phyloP scores from a whole-genome alignment of 2,797 vertebrate species.

The Rhyacichthys aspro region DNA sequence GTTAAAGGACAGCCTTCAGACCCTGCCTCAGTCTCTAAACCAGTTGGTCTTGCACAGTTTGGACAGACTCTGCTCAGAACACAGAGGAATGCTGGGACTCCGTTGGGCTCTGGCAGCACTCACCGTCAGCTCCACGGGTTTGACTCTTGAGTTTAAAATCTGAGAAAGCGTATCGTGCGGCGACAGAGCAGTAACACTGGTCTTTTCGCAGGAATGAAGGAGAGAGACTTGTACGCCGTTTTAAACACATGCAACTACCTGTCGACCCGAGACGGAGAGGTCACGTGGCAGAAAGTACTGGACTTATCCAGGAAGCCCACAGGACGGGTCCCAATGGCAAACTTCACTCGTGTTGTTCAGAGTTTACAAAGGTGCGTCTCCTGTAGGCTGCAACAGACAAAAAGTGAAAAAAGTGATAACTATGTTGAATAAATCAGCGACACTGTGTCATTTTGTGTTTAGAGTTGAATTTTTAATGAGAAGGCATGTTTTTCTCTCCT shows the following conservation, averaged over 20 bases:
- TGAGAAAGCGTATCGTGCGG: too few species aligned
- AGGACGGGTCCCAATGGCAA: conserved; percentile 80
- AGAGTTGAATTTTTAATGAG: neutral
- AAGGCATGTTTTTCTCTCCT: too few species aligned
- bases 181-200: too few species aligned
- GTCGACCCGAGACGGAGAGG: conserved; percentile 25
- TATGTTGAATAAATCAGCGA: too few species aligned
- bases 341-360: conserved; percentile 79
- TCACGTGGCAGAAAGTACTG: conserved; percentile 77
- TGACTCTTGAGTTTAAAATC: neutral
- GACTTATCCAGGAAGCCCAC: conserved; percentile 60
- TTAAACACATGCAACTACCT: conserved; percentile 78
- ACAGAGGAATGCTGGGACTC: conserved; percentile 71
- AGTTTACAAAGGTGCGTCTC: conserved; percentile 74
- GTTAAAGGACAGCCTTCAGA: conserved; percentile 78
- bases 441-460: too few species aligned
- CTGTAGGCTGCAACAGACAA: neutral
- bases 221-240: conserved; percentile 83
- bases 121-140: conserved; percentile 81
- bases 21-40: conserved; percentile 80
- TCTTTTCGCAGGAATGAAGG: conserved; percentile 79
- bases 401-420: too few species aligned
- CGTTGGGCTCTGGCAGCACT: conserved; percentile 76
- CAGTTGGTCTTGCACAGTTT: conserved; percentile 81
- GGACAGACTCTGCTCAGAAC: conserved; percentile 79